These are phyloP conservation scores for Spatulosminthurus flaviceps DNA, from an alignment of 2,888 invertebrate species.

Conservation along the genomic window DNA sequence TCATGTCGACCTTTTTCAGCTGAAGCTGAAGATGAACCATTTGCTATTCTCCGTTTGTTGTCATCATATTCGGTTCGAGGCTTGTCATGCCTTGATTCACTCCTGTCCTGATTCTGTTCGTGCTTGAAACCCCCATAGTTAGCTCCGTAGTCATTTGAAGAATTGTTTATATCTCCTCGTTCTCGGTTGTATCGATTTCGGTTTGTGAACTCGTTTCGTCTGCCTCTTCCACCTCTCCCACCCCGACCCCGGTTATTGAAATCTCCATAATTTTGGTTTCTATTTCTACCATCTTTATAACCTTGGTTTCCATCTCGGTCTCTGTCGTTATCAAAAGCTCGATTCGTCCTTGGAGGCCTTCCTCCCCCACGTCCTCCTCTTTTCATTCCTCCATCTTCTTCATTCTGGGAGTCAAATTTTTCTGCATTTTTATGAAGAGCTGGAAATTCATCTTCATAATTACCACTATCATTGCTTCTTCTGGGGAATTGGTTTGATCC, in stretches of 20 bases:
- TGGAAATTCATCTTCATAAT: slow-evolving; percentile 61
- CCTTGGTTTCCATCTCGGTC: slow-evolving; percentile 48
- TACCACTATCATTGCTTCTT: slow-evolving; percentile 34
- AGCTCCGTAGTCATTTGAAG: slow-evolving; percentile 16
- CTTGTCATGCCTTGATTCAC: slow-evolving; percentile 28
- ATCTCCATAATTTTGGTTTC: slow-evolving; percentile 44
- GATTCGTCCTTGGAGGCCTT: slow-evolving; percentile 33
- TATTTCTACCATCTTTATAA: slow-evolving; percentile 48
- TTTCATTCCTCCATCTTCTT: slow-evolving; percentile 57
- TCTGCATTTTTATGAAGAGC: slow-evolving; percentile 56
- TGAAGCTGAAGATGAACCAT: slow-evolving; percentile 20
- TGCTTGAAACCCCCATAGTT: background rate
- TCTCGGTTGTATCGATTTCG: slow-evolving; percentile 60
- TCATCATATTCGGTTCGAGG: slow-evolving; percentile 23
- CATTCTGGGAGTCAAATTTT: slow-evolving; percentile 65
- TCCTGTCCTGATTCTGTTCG: slow-evolving; percentile 16
- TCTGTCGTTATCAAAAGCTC: slow-evolving; percentile 40
- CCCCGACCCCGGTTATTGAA: slow-evolving; percentile 36
- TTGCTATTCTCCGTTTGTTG: slow-evolving; percentile 22
- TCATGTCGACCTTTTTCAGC: slow-evolving; percentile 20
- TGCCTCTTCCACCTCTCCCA: slow-evolving; percentile 51
- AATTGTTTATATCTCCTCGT: slow-evolving; percentile 44
- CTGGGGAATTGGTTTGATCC: slow-evolving; percentile 44
- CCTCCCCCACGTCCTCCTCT: slow-evolving; percentile 50
- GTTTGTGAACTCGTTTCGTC: slow-evolving; percentile 61